phyloP scores from a whole-genome alignment of 2,888 invertebrate genomes.

The Oscheius onirici region DNA sequence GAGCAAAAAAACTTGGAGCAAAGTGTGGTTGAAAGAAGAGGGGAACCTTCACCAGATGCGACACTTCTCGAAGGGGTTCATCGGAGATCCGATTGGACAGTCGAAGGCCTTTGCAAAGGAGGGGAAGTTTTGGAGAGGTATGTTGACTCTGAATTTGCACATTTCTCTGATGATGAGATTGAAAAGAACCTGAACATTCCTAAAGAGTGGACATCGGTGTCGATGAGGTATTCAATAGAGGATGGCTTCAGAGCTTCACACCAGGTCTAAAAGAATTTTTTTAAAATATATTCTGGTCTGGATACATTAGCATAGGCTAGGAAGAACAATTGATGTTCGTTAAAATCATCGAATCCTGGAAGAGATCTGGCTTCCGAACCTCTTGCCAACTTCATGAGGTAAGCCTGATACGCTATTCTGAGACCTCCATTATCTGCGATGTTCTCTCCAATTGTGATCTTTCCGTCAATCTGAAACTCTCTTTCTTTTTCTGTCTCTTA shows the following conservation, averaged over 20 bases:
- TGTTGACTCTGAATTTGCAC: slow-evolving; percentile 60
- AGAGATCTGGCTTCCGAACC: slow-evolving; percentile 51
- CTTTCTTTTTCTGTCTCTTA: neutral
- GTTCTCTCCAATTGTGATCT: slow-evolving; percentile 65
- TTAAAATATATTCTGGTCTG: neutral
- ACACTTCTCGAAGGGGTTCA: slow-evolving; percentile 71
- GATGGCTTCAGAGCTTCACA: slow-evolving; percentile 62
- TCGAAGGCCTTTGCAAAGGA: slow-evolving; percentile 69
- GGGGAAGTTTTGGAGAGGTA: slow-evolving; percentile 68
- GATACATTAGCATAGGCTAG: slow-evolving; percentile 72
- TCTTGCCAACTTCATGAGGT: slow-evolving; percentile 46
- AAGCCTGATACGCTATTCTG: slow-evolving; percentile 59
- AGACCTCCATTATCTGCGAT: slow-evolving; percentile 69
- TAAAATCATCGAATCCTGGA: slow-evolving; percentile 72
- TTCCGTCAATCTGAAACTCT: slow-evolving; percentile 55
- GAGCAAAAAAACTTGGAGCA: slow-evolving; percentile 1
- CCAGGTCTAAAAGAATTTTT: slow-evolving; percentile 54
- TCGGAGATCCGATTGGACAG: slow-evolving; percentile 67
- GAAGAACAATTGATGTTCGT: slow-evolving; percentile 74
- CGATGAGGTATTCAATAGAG: slow-evolving; percentile 60
- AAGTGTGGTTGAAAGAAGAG: too few species aligned
- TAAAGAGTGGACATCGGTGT: slow-evolving; percentile 61
- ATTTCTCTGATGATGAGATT: too few species aligned
- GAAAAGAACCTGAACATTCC: slow-evolving; percentile 51
- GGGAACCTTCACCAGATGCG: slow-evolving; percentile 59